Percentiles rank a stretch among this genome's conserved stretches.
These are phyloP conservation scores for Heterotilapia buettikoferi DNA, from an alignment of 2,113 vertebrate species.

Conservation along the genomic window DNA sequence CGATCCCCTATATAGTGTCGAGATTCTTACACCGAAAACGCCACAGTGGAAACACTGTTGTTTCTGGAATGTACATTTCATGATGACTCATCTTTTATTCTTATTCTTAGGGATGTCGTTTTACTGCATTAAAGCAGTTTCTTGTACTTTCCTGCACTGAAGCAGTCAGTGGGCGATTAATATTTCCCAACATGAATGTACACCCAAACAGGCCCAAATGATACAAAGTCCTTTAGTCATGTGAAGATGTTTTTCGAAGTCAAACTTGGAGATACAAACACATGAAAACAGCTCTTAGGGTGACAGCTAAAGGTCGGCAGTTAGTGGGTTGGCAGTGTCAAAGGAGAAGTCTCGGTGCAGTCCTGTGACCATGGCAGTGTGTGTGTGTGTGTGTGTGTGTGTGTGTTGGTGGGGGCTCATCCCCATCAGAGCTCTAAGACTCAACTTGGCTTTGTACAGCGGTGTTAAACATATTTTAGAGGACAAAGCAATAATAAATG, in stretches of 20 bases:
- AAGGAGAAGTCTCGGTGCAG: not conserved
- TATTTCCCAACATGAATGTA: not conserved
- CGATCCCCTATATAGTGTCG: not conserved
- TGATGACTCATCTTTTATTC: not conserved
- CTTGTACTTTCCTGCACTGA: not conserved
- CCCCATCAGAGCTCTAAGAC: not conserved
- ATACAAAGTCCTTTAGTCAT: not conserved
- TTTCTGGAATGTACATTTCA: not conserved
- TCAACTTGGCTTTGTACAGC: not conserved
- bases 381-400: not conserved
- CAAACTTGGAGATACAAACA: not conserved
- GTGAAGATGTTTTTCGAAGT: not conserved
- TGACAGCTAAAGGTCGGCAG: constrained; percentile 7
- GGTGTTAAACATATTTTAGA: not conserved
- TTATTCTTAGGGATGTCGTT: not conserved
- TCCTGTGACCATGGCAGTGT: not conserved
- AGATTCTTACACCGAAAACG: not conserved
- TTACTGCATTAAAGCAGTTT: not conserved
- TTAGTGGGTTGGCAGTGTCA: not conserved
- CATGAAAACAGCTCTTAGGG: not conserved
- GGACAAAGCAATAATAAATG: not conserved
- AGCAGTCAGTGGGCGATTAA: not conserved
- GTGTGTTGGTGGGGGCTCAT: not conserved
- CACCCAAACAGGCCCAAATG: not conserved
- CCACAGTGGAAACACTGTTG: not conserved